phyloP scores from a whole-genome alignment of 2,113 vertebrate genomes.

The Dolichallabes microphthalmus region DNA sequence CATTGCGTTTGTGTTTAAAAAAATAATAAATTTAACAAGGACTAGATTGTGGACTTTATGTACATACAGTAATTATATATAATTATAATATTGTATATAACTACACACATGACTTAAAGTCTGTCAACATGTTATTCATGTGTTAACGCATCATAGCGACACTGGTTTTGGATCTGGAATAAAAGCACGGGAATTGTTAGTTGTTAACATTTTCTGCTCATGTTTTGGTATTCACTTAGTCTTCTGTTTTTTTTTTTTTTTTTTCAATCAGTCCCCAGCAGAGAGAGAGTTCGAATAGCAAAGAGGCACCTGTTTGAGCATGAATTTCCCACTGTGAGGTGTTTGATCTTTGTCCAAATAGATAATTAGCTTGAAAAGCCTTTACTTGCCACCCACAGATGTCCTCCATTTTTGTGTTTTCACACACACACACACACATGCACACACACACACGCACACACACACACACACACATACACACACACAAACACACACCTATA shows the following conservation, averaged over 20 bases:
- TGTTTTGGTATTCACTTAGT: constrained; percentile 22
- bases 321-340: constrained; percentile 54
- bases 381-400: constrained; percentile 52
- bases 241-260: constrained; percentile 26
- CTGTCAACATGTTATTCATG: neutral
- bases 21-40: neutral
- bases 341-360: constrained; percentile 64
- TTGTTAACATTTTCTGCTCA: constrained; percentile 14
- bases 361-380: constrained; percentile 60
- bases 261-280: neutral
- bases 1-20: neutral
- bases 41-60: neutral
- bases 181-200: neutral
- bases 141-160: neutral
- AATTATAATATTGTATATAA: too few species aligned
- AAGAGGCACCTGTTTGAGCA: constrained; percentile 47
- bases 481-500: neutral
- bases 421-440: constrained; percentile 20
- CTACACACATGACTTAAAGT: neutral
- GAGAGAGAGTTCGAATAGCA: constrained; percentile 45
- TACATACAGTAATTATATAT: neutral
- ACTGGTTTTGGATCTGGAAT: neutral
- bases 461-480: neutral
- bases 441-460: neutral
- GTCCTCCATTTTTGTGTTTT: constrained; percentile 38